These are phyloP conservation scores for Pimpla rufipes DNA, from an alignment of 2,888 invertebrate genomes.

Conservation along the genomic window DNA sequence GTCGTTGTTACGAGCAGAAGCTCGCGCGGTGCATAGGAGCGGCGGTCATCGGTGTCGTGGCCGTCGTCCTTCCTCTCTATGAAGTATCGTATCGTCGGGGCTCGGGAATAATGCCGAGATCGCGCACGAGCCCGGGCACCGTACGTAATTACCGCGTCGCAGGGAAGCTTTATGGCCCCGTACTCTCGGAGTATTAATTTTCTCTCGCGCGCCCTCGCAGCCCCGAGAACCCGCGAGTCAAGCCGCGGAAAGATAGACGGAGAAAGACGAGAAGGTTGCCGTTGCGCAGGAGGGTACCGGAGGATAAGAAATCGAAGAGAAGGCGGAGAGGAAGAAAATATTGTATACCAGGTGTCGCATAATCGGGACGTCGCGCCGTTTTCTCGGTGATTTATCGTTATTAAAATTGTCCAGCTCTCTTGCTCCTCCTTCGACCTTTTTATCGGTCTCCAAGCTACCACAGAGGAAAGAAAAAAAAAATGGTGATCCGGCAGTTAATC, in stretches of 20 bases:
- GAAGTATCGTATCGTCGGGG: constrained; percentile 67
- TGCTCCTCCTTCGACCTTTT: no score
- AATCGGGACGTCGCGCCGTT: neutral
- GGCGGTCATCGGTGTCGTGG: constrained; percentile 40
- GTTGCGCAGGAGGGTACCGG: constrained; percentile 46
- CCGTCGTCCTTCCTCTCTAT: constrained; percentile 70
- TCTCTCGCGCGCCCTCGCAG: constrained; percentile 77
- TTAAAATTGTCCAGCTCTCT: neutral
- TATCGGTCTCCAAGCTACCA: no score
- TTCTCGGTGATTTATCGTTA: neutral
- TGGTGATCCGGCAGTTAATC: no score
- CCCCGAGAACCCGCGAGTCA: constrained; percentile 29
- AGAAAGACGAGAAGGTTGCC: constrained; percentile 49
- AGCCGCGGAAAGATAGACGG: constrained; percentile 64
- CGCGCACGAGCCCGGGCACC: constrained; percentile 74
- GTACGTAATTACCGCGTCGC: constrained; percentile 83
- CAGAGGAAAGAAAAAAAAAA: no score
- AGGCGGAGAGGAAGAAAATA: constrained; percentile 38
- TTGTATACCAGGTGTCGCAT: constrained; percentile 19
- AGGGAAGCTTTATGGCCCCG: constrained; percentile 82
- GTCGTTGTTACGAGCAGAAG: constrained; percentile 81
- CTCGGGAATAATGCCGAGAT: constrained; percentile 66
- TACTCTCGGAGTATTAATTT: constrained; percentile 82
- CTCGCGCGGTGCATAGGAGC: constrained; percentile 79
- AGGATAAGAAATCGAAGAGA: constrained; percentile 60